phyloP scores from a whole-genome alignment of 1,140 invertebrate genomes.

The Drosophila parabipectinata region DNA sequence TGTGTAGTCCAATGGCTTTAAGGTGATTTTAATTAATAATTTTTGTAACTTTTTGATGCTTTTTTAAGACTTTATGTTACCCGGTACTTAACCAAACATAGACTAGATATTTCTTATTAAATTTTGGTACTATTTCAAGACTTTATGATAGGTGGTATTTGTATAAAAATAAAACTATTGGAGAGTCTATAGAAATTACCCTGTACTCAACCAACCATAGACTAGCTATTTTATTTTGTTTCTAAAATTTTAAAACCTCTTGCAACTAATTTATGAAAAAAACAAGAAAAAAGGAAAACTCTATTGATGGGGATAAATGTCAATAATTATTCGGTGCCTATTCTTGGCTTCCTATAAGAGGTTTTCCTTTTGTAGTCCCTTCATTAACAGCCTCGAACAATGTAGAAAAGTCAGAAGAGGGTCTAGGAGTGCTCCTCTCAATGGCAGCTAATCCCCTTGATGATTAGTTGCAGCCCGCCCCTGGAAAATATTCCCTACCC shows the following conservation, averaged over 20 bases:
- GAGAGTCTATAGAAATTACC: no score
- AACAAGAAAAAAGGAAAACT: not conserved
- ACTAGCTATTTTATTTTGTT: no score
- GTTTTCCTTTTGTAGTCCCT: not conserved
- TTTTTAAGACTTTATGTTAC: not conserved
- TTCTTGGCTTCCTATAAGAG: not conserved
- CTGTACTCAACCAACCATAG: no score
- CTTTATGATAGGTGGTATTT: no score
- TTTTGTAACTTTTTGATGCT: not conserved
- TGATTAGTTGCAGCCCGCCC: conserved; percentile 49
- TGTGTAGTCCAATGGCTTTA: not conserved
- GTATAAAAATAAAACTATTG: no score
- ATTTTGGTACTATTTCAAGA: no score
- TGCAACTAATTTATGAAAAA: not conserved
- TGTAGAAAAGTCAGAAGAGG: conserved; percentile 25
- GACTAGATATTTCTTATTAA: no score
- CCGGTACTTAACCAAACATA: not conserved
- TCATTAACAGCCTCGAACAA: conserved; percentile 29
- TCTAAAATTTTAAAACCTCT: no score
- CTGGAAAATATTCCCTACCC: conserved; percentile 5
- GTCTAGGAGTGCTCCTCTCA: conserved; percentile 10
- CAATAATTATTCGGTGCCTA: conserved; percentile 1
- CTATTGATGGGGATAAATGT: not conserved
- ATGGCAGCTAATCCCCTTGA: conserved; percentile 52
- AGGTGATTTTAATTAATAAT: no score